Evolutionary conservation across 2,797 vertebrate species (phyloP), one percentile per base, ranked within the genome.

Genomic region (Hipposideros larvatus): DNA sequence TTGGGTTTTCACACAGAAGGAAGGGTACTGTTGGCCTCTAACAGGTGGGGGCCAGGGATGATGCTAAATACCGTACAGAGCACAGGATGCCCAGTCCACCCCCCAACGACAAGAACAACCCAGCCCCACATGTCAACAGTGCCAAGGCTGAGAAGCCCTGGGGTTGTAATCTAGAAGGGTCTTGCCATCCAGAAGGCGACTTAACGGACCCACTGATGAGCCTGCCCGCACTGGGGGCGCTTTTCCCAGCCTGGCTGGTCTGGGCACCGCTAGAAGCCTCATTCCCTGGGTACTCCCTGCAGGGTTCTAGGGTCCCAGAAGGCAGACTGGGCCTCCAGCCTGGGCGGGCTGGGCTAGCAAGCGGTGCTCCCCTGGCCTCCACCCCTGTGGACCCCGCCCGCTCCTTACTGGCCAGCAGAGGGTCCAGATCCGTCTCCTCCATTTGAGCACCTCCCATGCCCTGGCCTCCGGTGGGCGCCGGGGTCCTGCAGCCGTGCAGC

Each of bases 401-500:
- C 10, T 73, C 41, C 96, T 97, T 96, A 97, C 96, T 46, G 0
- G 55, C 43, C 59, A 92, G 90, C 92, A 94, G 92, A 84, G 92
- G 59, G 21, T 94, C 65, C 92, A 71, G 71, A 1, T 0, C 21
- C 0, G 59, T 57, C 95, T 83, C 77, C 68, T 93, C 70, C 94
- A 78, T 82, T 1, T 0, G 31, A 2, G 18, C 0, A 0, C 1
- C 21, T 31, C 37, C 26, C 0, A 0, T 0, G 0, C 2, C 0
- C 31, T 3, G 48, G 61, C 55, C 57, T 48, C 53, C 2, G 0
- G 59, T 9, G 31, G 11, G 31, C 1, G 0, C 57, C 4, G 3
- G 21, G 70, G 63, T 6, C 74, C 24, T 1, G 11, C 0, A 0
- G 31, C 2, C 1, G 63, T 16, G 70, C 26, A 0, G 2, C 0